Conservation (phyloP, 2,113 vertebrate genomes). For the Nibea albiflora region DNA sequence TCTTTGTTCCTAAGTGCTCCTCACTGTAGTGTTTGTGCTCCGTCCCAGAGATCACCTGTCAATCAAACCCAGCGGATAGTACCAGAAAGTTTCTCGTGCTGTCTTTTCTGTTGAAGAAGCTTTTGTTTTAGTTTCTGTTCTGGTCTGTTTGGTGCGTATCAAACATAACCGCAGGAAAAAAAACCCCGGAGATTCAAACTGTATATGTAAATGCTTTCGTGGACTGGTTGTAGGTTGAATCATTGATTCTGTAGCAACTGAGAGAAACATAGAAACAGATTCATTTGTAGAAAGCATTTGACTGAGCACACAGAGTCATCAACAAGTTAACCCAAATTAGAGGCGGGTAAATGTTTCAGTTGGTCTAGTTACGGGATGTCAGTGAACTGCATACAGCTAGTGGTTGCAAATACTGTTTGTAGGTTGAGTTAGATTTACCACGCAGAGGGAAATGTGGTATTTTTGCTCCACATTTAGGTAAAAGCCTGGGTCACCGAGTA, state of each 20-base stretch:
- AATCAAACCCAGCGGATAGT: slow-evolving; percentile 15
- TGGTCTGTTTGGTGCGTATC: slow-evolving; percentile 28
- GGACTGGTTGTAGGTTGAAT: not conserved
- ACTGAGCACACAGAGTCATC: not conserved
- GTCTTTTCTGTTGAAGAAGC: not conserved
- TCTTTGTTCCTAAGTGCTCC: not conserved
- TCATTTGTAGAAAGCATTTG: not conserved
- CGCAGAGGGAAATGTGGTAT: not conserved
- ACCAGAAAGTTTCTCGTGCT: not conserved
- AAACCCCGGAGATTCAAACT: not conserved
- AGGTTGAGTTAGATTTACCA: not conserved
- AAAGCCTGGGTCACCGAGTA: too few relatives aligned
- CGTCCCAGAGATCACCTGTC: not conserved
- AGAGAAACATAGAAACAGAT: not conserved
- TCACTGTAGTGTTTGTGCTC: not conserved
- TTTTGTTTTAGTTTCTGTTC: slow-evolving; percentile 19
- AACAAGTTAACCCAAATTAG: not conserved
- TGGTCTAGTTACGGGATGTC: not conserved
- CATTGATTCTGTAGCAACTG: not conserved
- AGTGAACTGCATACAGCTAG: not conserved
- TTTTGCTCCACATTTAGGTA: not conserved
- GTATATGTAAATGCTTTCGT: not conserved
- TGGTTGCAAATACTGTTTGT: not conserved
- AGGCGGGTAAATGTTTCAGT: not conserved
- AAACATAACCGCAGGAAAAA: not conserved